Evolutionary conservation across 2,113 vertebrate species (phyloP), one percentile per base, ranked within the genome.

Genomic region (Cryptotis parvus): DNA sequence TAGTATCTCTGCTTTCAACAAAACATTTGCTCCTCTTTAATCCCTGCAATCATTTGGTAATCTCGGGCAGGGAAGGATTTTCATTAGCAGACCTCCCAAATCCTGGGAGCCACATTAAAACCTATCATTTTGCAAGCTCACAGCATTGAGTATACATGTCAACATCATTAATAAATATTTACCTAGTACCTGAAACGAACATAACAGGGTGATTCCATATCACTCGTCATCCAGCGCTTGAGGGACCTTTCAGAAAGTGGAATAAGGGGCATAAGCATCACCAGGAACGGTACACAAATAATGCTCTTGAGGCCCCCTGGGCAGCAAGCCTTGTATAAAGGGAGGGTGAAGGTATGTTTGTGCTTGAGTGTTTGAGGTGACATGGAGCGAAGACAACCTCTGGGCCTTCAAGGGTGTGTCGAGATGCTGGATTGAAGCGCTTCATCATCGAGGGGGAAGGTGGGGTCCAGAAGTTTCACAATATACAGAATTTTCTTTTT

Each of bases 21-120:
- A 83, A 91, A 80, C 24, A 18, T 26, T 9, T 22, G 37, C 9
- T 69, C 45, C 22, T 39, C 31, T 49, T 22, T n/a, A 80, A 35
- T 84, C 76, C 75, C 68, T 61, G 49, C 1, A 31, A 52, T 87
- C n/a, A 61, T 74, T n/a, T 75, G 1, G 26, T 91, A 41, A 90
- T 66, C 91, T 70, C 73, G 15, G 78, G 65, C 29, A 83, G 39
- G 41, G 39, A 85, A 88, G 90, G 31, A 74, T 89, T 72, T 87
- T 82, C 88, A 88, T 92, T 83, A 93, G 24, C 77, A 87, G 80
- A 84, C 26, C 84, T 89, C 72, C 63, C 31, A 88, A 88, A 86
- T 72, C 24, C 86, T 70, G 12, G 80, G 84, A 69, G 41, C 37
- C 31, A 58, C 49, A 27, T 16, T n/a, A 86, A 93, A 49, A 49